Base-by-base conservation (phyloP, 2,113 vertebrate species). In the Sula dactylatra region DNA sequence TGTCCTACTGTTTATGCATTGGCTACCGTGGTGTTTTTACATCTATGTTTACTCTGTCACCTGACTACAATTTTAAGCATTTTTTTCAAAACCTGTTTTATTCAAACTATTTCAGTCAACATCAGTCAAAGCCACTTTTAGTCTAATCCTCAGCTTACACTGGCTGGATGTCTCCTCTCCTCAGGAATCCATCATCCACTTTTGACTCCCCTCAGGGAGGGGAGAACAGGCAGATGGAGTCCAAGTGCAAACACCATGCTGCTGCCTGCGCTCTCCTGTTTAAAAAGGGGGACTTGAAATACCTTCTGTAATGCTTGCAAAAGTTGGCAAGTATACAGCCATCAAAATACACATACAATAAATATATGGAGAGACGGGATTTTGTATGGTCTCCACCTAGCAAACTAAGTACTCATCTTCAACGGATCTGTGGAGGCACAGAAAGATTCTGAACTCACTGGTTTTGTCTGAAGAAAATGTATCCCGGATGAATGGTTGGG, bases 1-100 rank as follows among this genome's bases (percentile, higher is more conserved):
- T 97, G 90, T 97, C 80, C 65, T 34, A 11, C 80, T 88, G 52
- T 88, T 96, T 96, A 92, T 84, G 58, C 22, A 10, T 24, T 84
- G 86, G 79, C 88, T 86, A 54, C 86, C 54, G 86, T 34, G 59
- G 50, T 86, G 42, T 94, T 94, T 94, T 88, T 55, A 78, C 38
- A 71, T 14, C 29, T n/a, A 59, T 40, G 29, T 74, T 95, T 81
- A 69, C 69, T 77, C 66, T 92, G 80, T 71, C 76, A 92, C 42
- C 67, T 92, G 67, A 93, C 64, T 66, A 66, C 50, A 58, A 45
- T 81, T 86, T 78, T 40, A 62, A 91, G 74, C 58, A 42, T 83
- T 96, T 96, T 96, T 90, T 90, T 55, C 50, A 72, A 50, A 50
- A 16, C 36, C 4, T 59, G 62, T 80, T 81, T 90, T 42, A 65